These are phyloP conservation scores for Eupithecia vulgata DNA, from an alignment of 2,888 invertebrate genomes.

Conservation along the genomic window DNA sequence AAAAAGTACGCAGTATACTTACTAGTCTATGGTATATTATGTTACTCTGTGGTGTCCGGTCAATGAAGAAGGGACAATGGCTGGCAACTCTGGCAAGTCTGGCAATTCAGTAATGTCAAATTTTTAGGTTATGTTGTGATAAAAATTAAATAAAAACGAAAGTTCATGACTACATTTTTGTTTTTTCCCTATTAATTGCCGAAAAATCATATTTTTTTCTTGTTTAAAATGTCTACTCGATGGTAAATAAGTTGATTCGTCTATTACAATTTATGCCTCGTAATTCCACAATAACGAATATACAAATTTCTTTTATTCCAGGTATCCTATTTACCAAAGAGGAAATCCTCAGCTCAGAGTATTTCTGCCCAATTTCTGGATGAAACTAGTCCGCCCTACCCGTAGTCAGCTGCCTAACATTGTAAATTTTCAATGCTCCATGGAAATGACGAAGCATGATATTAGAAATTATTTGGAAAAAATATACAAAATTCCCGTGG, in stretches of 20 bases:
- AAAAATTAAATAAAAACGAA: too few species aligned
- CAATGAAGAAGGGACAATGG: too few species aligned
- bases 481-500: slow-evolving; percentile 94
- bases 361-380: slow-evolving; percentile 98
- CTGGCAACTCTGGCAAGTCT: too few species aligned
- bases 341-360: slow-evolving; percentile 97
- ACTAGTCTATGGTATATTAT: too few species aligned
- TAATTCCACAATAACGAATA: background rate
- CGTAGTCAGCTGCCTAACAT: slow-evolving; percentile 89
- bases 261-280: background rate
- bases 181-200: background rate
- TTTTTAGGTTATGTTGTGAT: slow-evolving; percentile 1
- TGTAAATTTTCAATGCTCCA: slow-evolving; percentile 95
- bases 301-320: slow-evolving; percentile 58
- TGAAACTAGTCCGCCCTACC: slow-evolving; percentile 92
- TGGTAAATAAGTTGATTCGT: background rate
- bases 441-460: slow-evolving; percentile 96
- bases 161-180: background rate
- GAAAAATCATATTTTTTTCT: background rate
- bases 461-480: slow-evolving; percentile 97
- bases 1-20: too few species aligned
- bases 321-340: slow-evolving; percentile 95
- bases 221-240: slow-evolving; percentile 66
- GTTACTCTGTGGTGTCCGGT: too few species aligned
- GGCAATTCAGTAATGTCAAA: background rate